Conservation (phyloP, 2,113 vertebrate genomes). For the Mesitornis unicolor region DNA sequence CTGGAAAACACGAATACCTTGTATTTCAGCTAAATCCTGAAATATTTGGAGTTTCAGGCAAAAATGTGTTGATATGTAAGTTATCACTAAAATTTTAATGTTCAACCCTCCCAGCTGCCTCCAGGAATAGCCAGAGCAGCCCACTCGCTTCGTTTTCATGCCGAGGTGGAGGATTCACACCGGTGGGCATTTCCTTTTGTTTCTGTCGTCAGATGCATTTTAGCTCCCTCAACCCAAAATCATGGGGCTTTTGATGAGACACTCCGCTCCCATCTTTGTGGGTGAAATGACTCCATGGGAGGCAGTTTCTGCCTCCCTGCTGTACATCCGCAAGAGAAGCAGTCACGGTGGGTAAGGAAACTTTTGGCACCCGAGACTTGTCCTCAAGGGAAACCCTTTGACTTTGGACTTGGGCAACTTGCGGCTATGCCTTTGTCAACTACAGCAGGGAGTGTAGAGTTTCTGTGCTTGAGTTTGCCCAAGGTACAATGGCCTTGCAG, state of each 20-base stretch:
- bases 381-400: background rate
- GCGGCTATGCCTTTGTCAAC: background rate
- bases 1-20: background rate
- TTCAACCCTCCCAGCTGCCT: background rate
- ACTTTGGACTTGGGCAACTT: background rate
- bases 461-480: background rate
- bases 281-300: background rate
- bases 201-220: background rate
- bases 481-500: rapidly evolving
- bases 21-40: background rate
- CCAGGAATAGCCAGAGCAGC: background rate
- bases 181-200: rapidly evolving
- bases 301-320: background rate
- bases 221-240: background rate
- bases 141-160: rapidly evolving
- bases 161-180: rapidly evolving
- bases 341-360: rapidly evolving
- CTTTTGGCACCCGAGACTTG: rapidly evolving
- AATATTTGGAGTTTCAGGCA: background rate
- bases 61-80: background rate
- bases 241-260: background rate
- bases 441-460: background rate
- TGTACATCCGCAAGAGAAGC: background rate
- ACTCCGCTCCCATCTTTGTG: rapidly evolving
- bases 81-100: background rate